A percentile compares a stretch with the other conserved stretches of the same genome.
Conservation (phyloP, 1,140 invertebrate species). For the Aphis gossypii region DNA sequence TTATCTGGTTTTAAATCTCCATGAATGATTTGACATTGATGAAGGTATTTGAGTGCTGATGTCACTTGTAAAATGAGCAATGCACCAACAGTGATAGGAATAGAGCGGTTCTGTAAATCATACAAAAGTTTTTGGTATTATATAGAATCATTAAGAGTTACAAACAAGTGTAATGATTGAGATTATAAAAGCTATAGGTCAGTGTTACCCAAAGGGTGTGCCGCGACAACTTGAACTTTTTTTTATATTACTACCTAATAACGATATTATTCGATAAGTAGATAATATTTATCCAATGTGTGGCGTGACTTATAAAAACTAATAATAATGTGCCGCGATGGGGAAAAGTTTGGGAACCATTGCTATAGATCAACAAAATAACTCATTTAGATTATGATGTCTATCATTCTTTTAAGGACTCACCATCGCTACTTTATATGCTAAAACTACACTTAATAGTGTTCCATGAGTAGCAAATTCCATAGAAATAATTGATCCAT, state of each 20-base stretch:
- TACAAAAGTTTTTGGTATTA: background rate
- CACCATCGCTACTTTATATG: background rate
- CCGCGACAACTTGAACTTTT: no score
- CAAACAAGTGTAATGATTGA: background rate
- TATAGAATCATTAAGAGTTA: background rate
- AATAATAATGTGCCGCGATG: no score
- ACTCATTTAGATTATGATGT: background rate
- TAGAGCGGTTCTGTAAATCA: background rate
- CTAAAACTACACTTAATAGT: background rate
- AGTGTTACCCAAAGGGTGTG: no score
- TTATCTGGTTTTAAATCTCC: constrained; percentile 98
- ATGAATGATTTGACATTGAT: constrained; percentile 90
- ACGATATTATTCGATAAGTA: no score
- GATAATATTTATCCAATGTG: no score
- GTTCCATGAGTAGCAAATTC: constrained; percentile 36
- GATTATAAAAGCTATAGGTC: background rate
- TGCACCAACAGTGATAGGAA: constrained; percentile 31
- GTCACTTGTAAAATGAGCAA: constrained; percentile 54
- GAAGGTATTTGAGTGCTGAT: constrained; percentile 77
- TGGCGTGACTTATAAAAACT: no score
- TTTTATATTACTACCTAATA: no score
- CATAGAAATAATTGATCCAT: constrained; percentile 58
- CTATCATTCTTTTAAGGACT: background rate
- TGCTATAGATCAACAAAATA: background rate
- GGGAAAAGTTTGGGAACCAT: no score